These are phyloP conservation scores for Leguminivora glycinivorella DNA, from an alignment of 1,140 invertebrate species.

Conservation along the genomic window DNA sequence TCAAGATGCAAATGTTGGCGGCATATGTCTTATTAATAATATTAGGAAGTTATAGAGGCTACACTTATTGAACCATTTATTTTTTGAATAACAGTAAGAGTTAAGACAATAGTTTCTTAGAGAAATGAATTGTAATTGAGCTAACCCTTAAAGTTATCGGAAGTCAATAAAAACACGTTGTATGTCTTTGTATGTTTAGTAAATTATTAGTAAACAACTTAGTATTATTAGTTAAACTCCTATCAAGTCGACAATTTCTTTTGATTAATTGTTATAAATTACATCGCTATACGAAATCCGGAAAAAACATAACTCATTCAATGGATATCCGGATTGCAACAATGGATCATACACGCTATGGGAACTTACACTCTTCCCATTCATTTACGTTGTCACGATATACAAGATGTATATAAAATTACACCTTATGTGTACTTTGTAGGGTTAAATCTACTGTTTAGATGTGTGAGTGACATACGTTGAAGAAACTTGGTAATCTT, in stretches of 20 bases:
- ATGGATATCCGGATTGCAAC: conserved; percentile 8
- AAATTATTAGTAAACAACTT: no score
- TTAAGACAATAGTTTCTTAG: no score
- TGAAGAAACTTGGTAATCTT: neutral
- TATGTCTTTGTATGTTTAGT: no score
- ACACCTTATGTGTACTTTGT: neutral
- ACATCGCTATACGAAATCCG: neutral
- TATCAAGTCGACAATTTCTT: neutral
- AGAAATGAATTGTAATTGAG: no score
- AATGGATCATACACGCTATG: neutral
- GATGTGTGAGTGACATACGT: neutral
- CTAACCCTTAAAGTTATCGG: no score
- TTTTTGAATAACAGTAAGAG: no score
- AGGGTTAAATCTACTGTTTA: neutral
- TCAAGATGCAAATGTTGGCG: no score
- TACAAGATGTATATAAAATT: neutral
- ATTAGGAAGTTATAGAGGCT: no score
- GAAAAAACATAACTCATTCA: conserved; percentile 2
- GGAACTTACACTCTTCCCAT: neutral
- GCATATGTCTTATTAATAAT: no score
- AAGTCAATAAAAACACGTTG: no score
- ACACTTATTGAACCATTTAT: no score
- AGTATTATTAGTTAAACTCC: no score
- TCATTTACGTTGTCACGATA: neutral
- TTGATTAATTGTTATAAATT: neutral